Conservation (phyloP, 1,140 invertebrate genomes). For the Lepidurus arcticus region DNA sequence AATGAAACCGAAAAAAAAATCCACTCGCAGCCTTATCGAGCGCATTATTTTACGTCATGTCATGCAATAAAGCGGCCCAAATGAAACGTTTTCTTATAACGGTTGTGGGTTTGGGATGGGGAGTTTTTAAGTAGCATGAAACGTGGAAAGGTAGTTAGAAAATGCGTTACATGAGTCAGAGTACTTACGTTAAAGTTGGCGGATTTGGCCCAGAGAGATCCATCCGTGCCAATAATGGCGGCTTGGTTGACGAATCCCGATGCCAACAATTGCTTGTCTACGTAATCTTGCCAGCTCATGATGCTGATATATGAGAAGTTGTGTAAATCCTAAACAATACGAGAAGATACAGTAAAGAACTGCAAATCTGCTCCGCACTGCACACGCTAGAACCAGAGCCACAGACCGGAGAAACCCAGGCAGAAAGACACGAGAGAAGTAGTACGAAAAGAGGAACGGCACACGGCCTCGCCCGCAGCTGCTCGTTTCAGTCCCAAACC, state of each 20-base stretch:
- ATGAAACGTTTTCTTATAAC: no score
- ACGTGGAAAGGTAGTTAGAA: conserved; percentile 40
- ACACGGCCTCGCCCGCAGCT: background rate
- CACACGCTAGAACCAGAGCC: conserved; percentile 9
- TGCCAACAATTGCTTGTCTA: conserved; percentile 91
- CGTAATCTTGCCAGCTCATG: conserved; percentile 98
- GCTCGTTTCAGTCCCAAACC: background rate
- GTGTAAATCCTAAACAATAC: conserved; percentile 8
- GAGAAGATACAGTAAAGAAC: conserved; percentile 4
- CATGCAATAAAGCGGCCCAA: no score
- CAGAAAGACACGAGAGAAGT: conserved; percentile 10
- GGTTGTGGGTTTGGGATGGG: background rate
- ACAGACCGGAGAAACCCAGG: conserved; percentile 20
- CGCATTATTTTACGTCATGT: background rate
- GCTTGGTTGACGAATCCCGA: conserved; percentile 87
- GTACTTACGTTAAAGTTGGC: conserved; percentile 84
- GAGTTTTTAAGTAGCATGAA: conserved; percentile 23
- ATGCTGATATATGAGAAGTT: conserved; percentile 41
- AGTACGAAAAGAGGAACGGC: conserved; percentile 3
- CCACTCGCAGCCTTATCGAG: background rate
- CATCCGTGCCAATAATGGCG: conserved; percentile 88
- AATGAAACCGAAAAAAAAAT: conserved; percentile 2
- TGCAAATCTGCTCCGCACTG: background rate
- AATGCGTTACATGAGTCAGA: conserved; percentile 45
- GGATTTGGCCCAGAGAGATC: conserved; percentile 89